Evolutionary conservation across 2,888 invertebrate genomes (phyloP).

Genomic region (Aquatica leii): DNA sequence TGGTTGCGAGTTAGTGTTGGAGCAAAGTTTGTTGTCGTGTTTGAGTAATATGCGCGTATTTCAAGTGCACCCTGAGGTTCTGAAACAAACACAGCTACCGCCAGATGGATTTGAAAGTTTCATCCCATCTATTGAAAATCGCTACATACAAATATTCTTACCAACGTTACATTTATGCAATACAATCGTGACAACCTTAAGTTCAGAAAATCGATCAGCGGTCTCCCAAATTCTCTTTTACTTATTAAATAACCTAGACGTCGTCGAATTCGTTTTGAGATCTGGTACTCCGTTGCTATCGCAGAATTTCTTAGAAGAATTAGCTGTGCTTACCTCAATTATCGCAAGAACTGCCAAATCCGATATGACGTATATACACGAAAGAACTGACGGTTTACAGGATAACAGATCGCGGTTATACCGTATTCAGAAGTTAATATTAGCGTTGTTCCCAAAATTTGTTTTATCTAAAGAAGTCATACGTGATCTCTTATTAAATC

Average conservation of each 20-base stretch:
- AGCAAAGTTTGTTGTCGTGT: conserved; percentile 67
- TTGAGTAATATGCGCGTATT: conserved; percentile 75
- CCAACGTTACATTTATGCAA: conserved; percentile 85
- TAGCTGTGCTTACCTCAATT: conserved; percentile 74
- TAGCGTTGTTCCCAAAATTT: conserved; percentile 78
- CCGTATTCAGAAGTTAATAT: conserved; percentile 77
- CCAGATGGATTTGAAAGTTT: conserved; percentile 58
- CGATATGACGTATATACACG: conserved; percentile 53
- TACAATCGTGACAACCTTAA: conserved; percentile 82
- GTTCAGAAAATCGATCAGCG: conserved; percentile 83
- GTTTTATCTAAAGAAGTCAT: conserved; percentile 60
- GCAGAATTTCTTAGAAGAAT: conserved; percentile 73
- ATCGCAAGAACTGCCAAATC: conserved; percentile 57
- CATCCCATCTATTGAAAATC: conserved; percentile 70
- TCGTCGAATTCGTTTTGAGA: conserved; percentile 79
- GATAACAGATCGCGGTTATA: conserved; percentile 68
- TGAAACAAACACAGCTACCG: conserved; percentile 50
- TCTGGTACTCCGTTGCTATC: conserved; percentile 73
- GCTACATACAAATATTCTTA: conserved; percentile 84
- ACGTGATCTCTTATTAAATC: conserved; percentile 56
- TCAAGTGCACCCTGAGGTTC: conserved; percentile 75
- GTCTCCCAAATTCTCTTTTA: conserved; percentile 83
- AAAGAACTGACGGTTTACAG: conserved; percentile 56
- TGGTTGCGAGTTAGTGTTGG: conserved; percentile 72
- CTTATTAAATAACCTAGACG: conserved; percentile 82